phyloP scores from a whole-genome alignment of 2,888 invertebrate genomes.

The Busseola fusca region DNA sequence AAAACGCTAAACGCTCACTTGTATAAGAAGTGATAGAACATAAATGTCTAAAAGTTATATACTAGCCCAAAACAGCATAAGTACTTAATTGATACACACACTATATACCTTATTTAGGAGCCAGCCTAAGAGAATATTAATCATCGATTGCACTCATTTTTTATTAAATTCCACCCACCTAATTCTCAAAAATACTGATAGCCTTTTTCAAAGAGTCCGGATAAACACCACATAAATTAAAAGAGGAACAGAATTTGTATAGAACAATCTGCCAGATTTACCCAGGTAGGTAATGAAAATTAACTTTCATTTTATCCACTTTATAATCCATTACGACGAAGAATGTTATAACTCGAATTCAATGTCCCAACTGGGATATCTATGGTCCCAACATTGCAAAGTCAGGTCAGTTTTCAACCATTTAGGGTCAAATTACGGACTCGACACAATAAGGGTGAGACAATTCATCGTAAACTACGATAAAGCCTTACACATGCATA shows the following conservation, averaged over 20 bases:
- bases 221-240: background rate
- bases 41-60: slow-evolving; percentile 9
- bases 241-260: background rate
- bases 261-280: background rate
- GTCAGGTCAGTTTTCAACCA: slow-evolving; percentile 26
- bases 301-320: background rate
- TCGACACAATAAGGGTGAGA: slow-evolving; percentile 23
- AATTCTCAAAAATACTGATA: slow-evolving; percentile 5
- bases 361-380: background rate
- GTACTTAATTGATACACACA: slow-evolving; percentile 7
- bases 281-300: background rate
- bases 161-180: background rate
- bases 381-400: slow-evolving; percentile 8
- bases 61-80: background rate
- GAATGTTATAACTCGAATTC: slow-evolving; percentile 19
- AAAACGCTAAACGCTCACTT: slow-evolving; percentile 22
- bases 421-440: slow-evolving; percentile 42
- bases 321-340: slow-evolving; percentile 7
- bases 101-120: too few species aligned
- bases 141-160: background rate
- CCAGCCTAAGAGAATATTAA: slow-evolving; percentile 16
- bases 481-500: background rate
- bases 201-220: background rate
- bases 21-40: slow-evolving; percentile 2
- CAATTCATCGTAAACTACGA: background rate